Base-by-base conservation (phyloP, 2,113 vertebrate genomes). In the Axis porcinus region DNA sequence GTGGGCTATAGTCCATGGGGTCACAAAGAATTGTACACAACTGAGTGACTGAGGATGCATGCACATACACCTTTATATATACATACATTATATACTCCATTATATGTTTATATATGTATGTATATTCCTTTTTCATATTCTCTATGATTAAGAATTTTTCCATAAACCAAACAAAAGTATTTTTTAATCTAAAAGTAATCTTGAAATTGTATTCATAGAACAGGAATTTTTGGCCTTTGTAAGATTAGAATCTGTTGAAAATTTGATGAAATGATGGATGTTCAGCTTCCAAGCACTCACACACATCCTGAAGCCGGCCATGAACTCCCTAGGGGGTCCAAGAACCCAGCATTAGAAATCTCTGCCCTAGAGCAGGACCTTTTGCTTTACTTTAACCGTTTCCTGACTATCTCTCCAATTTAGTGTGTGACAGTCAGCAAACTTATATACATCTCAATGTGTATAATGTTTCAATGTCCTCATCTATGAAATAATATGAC, bases 391-490 rank as follows among this genome's bases (percentile, higher is more conserved):
- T 85, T 60, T 76, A 67, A 67, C 33, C 7, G 2, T 54, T 52
- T 98, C 98, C 97, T 50, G n/a, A 62, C 12, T 27, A 6, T 84
- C 21, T 47, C 25, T 33, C 82, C 50, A n/a, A 45, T 76, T 84
- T 92, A 55, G 45, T 3, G 74, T 36, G 62, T 54, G 60, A 87
- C 27, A 58, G 28, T 25, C 21, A 10, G 45, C 62, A 78, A 60
- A 89, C 52, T 25, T 13, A 40, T 85, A 40, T n/a, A 50, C 11
- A 76, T 98, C 95, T 96, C 83, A 54, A 19, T 54, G 16, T 95
- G 50, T 54, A 54, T 54, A 54, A 54, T 70, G 17, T 12, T 10
- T 89, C 52, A 83, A 25, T 67, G 30, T 84, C n/a, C 40, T 86
- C 17, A 27, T 64, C 57, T 25, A 19, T 74, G 45, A 62, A 62